phyloP scores from a whole-genome alignment of 1,140 invertebrate species.

The Trichonephila clavata region DNA sequence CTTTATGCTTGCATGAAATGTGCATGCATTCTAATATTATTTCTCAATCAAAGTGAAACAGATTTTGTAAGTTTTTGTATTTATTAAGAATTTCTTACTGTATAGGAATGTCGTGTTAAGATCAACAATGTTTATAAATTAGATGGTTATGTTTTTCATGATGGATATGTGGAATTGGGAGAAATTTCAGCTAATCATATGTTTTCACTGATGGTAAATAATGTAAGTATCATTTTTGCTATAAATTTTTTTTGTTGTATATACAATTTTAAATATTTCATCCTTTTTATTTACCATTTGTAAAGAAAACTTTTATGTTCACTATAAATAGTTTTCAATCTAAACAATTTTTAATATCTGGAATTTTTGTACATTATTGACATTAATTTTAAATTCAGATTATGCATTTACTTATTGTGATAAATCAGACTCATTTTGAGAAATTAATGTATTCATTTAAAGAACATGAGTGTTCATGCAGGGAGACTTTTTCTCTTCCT shows the following conservation, averaged over 20 bases:
- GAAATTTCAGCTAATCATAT: not conserved
- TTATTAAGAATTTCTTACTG: conserved; percentile 8
- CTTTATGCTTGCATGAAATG: not conserved
- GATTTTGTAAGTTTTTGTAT: not conserved
- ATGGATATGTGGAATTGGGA: conserved; percentile 63
- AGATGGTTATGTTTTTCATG: conserved; percentile 61
- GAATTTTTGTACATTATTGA: too few species aligned
- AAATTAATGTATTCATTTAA: too few species aligned
- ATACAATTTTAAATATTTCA: too few species aligned
- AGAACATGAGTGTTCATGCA: too few species aligned
- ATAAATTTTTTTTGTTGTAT: not conserved
- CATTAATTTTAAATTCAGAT: too few species aligned
- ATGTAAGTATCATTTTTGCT: conserved; percentile 28
- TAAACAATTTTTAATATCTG: too few species aligned
- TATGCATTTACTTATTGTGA: too few species aligned
- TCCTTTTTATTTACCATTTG: too few species aligned
- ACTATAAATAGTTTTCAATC: too few species aligned
- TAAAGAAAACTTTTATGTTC: too few species aligned
- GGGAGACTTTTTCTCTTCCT: too few species aligned
- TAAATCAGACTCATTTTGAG: too few species aligned
- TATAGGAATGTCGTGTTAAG: conserved; percentile 63
- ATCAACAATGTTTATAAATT: conserved; percentile 53
- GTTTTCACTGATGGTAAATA: conserved; percentile 16
- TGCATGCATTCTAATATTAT: not conserved
- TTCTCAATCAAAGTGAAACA: not conserved